Percentiles rank a stretch among this genome's conserved stretches.
These are phyloP conservation scores for Acrossocheilus fasciatus DNA, from an alignment of 2,797 vertebrate species.

Conservation along the genomic window DNA sequence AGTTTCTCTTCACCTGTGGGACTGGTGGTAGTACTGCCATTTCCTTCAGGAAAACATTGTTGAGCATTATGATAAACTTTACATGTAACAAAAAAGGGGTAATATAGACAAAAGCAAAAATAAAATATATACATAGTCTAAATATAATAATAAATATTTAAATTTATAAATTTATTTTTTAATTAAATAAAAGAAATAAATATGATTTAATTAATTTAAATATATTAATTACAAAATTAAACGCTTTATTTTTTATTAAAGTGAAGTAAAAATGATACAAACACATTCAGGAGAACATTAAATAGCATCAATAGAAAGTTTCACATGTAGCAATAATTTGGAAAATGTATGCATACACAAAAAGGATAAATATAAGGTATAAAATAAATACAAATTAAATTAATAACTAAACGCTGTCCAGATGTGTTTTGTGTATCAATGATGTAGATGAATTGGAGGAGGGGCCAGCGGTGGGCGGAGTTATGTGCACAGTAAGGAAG, in stretches of 20 bases:
- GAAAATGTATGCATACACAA: background rate
- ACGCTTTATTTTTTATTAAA: background rate
- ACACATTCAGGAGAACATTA: background rate
- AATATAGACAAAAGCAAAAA: background rate
- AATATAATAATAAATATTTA: background rate
- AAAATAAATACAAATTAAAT: no score
- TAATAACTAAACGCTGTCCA: background rate
- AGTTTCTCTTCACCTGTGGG: no score
- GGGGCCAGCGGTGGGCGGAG: slow-evolving; percentile 11
- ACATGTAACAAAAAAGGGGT: background rate
- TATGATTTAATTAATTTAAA: background rate
- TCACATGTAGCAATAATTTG: no score
- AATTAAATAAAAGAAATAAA: background rate
- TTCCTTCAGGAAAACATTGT: no score
- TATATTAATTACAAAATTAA: background rate
- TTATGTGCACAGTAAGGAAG: slow-evolving; percentile 11
- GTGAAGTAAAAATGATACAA: background rate
- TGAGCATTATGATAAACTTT: background rate
- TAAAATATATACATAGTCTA: background rate
- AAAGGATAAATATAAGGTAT: no score
- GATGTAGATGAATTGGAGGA: background rate
- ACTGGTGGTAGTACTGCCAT: no score
- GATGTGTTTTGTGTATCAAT: background rate
- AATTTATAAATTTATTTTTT: no score
- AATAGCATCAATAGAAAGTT: no score